Evolutionary conservation across 2,888 invertebrate genomes (phyloP).

Genomic region (Hetaerina titia): DNA sequence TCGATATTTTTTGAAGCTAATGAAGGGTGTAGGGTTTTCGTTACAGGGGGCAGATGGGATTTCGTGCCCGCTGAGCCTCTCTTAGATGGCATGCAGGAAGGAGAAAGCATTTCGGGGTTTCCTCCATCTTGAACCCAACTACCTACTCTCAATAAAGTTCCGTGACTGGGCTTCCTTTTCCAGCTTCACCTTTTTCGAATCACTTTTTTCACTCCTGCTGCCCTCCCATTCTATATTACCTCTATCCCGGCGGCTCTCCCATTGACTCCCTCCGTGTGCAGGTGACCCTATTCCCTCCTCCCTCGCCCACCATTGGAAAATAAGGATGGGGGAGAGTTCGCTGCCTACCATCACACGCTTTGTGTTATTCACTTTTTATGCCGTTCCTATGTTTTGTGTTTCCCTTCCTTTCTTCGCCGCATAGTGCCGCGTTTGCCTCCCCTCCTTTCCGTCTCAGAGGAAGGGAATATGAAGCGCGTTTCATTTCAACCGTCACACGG

Average conservation of each 20-base stretch:
- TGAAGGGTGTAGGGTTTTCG: conserved; percentile 13
- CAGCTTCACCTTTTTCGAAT: conserved; percentile 2
- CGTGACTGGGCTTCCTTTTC: neutral
- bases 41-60: neutral
- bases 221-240: neutral
- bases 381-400: neutral
- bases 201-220: neutral
- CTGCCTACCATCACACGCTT: neutral
- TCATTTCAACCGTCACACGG: neutral
- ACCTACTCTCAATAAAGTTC: neutral
- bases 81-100: neutral
- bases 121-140: neutral
- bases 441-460: neutral
- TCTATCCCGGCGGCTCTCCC: neutral
- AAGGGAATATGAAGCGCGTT: neutral
- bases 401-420: neutral
- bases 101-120: neutral
- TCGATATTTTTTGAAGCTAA: conserved; percentile 35
- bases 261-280: neutral
- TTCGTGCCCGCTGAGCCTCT: neutral
- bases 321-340: neutral
- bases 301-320: neutral
- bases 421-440: neutral
- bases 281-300: neutral
- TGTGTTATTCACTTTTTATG: neutral